Evolutionary conservation across 2,888 invertebrate species (phyloP), one percentile per base, ranked within the genome.

Genomic region (Orthosia gothica): DNA sequence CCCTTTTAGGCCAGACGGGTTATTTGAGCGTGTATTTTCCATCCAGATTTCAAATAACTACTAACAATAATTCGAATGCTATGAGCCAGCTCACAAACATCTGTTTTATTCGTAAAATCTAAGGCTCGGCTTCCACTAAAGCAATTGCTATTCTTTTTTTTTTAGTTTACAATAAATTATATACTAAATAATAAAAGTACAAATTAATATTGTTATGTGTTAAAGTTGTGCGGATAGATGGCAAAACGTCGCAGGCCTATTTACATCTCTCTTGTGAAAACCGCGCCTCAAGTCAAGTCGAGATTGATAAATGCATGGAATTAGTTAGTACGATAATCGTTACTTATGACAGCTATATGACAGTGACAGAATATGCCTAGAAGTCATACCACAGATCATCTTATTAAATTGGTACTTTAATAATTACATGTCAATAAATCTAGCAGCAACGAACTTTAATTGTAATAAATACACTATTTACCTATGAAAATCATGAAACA

Each of bases 1-100:
- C 20, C 9, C 65, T 68, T 82, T 71, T 61, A 52, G 13, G 12
- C 26, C 20, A n/a, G 20, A 23, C 16, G 32, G 47, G 15, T 18
- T 40, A 79, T 74, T 18, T n/a, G 18, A 11, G 0, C 18, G n/a
- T 23, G 23, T 49, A 26, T 80, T 80, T 76, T 63, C 16, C n/a
- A 18, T 55, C 13, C 23, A 52, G 32, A 23, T 63, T 63, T 40
- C 16, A 20, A 49, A 58, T 57, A 57, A 71, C 26, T 40, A 16
- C 32, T 5, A 15, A 26, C 1, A n/a, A n/a, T 50, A 59, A 54
- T 70, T 49, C 52, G 23, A 67, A 68, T 40, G 55, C 23, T 76
- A 26, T 68, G 12, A 76, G 32, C n/a, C 9, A 15, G 12, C 12
- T 1, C 0, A 40, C 3, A 20, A n/a, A 0, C 3, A 9, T 45